Evolutionary conservation across 2,888 invertebrate genomes (phyloP), one percentile per base, ranked within the genome.

Genomic region (Philaethria dido): DNA sequence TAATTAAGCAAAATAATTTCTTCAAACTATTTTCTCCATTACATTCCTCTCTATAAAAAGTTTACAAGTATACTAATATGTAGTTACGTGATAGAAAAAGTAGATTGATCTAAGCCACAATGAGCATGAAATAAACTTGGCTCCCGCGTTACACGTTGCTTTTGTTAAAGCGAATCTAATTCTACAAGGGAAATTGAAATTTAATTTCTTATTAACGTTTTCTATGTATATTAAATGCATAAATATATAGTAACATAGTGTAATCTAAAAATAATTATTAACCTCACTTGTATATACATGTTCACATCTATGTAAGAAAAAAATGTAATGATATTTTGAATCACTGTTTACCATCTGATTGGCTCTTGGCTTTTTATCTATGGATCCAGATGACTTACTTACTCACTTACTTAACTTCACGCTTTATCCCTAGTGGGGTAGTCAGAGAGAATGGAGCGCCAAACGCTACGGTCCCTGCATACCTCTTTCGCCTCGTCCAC

Each of bases 91-190:
- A 0, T 42, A 59, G 48, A 50, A 64, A 59, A 64, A 63, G 13
- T 45, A 54, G 50, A 54, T 52, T 50, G 54, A 50, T 66, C 66
- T 45, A 47, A 65, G 39, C 77, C 75, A 90, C 89, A 91, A 91
- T 88, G 76, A 80, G 77, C 90, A 86, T 89, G 89, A 89, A 90
- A 91, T 90, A 85, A 89, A 80, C 83, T 81, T 81, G 33, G 85
- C 88, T 81, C 85, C 89, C 82, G 89, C 77, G 87, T 88, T 90
- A 90, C 90, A 89, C 89, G 83, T 82, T 2, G 25, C 44, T 29
- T 60, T 44, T 45, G 29, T 47, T 52, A 29, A 33, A 33, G 20
- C 59, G 59, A 54, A 54, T 80, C 76, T 22, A 63, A 59, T 52
- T 48, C 60, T 29, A 60, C 33, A 18, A 16, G 22, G n/a, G 42